Evolutionary conservation across 2,797 vertebrate genomes (phyloP), one percentile per base, ranked within the genome.

Genomic region (Falco columbarius): DNA sequence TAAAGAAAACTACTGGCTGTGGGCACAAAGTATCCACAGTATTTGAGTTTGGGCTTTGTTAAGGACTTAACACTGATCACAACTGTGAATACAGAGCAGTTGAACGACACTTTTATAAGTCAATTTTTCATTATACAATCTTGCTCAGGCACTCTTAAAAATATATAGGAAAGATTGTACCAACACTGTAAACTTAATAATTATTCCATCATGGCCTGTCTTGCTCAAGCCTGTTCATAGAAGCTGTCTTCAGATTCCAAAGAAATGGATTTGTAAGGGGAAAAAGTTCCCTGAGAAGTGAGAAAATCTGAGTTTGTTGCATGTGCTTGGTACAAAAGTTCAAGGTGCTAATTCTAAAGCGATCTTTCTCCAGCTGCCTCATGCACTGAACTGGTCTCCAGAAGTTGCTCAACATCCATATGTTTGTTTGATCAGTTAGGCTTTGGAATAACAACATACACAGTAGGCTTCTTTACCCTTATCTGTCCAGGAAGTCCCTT

Each of bases 401-500:
- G 84, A 66, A 93, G 32, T 23, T 95, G 56, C 81, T 85, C 80
- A 82, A 8, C 38, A 51, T 71, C 70, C 72, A 8, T 22, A 10
- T 46, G 59, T 83, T 90, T 46, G 59, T 83, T 90, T 47, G 66
- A 77, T 80, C 79, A 61, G 54, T 49, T 18, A 68, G 56, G 27
- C 54, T 85, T 59, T 89, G 89, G 73, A 87, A 95, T 67, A 85
- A 90, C 82, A 97, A 17, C 18, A 7, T 1, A 2, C 10, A 22
- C 76, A 63, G 75, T 14, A 62, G 54, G 81, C 44, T 87, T 49
- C 75, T 93, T 70, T 84, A 32, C 30, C 81, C 63, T 87, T 93
- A 92, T 93, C 93, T 76, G 92, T 14, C 27, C 86, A 90, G 95
- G 94, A 96, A 93, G 90, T 94, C 49, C 79, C 91, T 97, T 91